These are phyloP conservation scores for Trichonephila inaurata DNA, from an alignment of 1,140 invertebrate species.

Conservation along the genomic window DNA sequence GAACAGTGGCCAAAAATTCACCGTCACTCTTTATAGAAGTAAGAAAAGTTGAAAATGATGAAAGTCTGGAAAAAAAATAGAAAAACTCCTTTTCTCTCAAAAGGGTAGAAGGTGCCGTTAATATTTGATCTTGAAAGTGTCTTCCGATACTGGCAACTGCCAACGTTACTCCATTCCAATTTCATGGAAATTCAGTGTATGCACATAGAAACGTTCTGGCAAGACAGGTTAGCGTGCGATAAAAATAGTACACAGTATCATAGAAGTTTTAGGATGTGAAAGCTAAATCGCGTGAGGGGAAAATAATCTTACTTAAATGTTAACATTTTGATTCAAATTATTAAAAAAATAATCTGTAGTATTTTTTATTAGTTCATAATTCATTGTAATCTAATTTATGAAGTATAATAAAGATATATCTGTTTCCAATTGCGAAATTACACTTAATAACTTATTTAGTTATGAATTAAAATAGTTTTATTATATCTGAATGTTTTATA, in stretches of 20 bases:
- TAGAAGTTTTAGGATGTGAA: no score
- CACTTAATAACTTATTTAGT: no score
- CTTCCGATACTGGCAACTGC: not conserved
- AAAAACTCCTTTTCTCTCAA: not conserved
- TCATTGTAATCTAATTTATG: no score
- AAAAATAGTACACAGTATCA: not conserved
- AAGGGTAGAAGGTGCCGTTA: not conserved
- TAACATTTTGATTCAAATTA: no score
- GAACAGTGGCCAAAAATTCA: not conserved
- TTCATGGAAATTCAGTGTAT: not conserved
- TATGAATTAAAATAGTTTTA: no score
- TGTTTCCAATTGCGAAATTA: no score
- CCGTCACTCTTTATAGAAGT: not conserved
- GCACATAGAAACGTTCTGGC: not conserved
- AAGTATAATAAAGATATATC: no score
- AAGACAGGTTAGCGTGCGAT: not conserved
- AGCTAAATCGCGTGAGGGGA: no score
- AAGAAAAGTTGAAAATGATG: not conserved
- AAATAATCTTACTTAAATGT: no score
- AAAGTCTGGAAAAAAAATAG: not conserved
- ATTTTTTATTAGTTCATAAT: no score
- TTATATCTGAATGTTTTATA: no score
- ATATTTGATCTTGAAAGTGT: slow-evolving; percentile 34
- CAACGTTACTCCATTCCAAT: not conserved
- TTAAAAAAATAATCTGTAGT: no score